phyloP scores from a whole-genome alignment of 2,113 vertebrate species.

The Lophotis ruficrista region DNA sequence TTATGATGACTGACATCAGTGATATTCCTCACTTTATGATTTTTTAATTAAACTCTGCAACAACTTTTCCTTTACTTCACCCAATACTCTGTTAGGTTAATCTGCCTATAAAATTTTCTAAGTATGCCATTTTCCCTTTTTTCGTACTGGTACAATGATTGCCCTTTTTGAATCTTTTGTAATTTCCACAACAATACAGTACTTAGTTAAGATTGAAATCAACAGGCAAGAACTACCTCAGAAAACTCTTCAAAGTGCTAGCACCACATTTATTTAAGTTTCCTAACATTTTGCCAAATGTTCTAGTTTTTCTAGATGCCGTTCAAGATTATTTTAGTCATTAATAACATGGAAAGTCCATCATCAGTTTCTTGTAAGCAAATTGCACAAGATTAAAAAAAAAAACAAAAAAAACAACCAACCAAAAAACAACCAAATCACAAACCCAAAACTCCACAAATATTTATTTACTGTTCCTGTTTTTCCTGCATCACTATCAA shows the following conservation, averaged over 20 bases:
- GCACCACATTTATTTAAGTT: background rate
- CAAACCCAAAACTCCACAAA: background rate
- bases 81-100: background rate
- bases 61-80: background rate
- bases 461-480: background rate
- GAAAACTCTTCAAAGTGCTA: background rate
- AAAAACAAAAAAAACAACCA: background rate
- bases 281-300: background rate
- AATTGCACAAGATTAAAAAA: background rate
- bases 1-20: background rate
- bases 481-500: background rate
- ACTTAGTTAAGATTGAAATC: background rate
- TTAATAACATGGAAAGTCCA: background rate
- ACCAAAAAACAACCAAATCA: background rate
- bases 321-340: background rate
- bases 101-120: background rate
- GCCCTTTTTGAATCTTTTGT: background rate
- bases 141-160: background rate
- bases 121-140: background rate
- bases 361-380: background rate
- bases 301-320: background rate
- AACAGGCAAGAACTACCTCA: background rate
- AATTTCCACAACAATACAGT: background rate
- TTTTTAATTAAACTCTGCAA: background rate
- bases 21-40: background rate